Percentiles rank a stretch among this genome's conserved stretches.
phyloP scores from a whole-genome alignment of 2,888 invertebrate genomes.

The Callosobruchus maculatus region DNA sequence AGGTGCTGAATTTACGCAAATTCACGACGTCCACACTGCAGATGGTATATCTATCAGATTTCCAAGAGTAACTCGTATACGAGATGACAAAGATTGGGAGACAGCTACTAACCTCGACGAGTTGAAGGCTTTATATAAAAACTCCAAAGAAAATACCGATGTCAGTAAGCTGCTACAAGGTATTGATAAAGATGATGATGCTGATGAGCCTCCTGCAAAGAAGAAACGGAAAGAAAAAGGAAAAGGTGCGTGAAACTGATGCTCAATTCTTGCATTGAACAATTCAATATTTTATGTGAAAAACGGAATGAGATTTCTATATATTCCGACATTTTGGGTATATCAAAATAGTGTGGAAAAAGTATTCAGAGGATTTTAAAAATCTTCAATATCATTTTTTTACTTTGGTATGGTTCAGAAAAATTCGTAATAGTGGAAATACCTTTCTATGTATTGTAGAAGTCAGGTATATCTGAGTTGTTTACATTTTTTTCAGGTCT shows the following conservation, averaged over 20 bases:
- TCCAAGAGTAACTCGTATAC: slow-evolving; percentile 79
- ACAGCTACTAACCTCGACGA: slow-evolving; percentile 78
- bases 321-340: no score
- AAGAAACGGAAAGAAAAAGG: slow-evolving; percentile 11
- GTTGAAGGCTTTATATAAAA: slow-evolving; percentile 63
- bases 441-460: no score
- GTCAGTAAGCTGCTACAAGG: slow-evolving; percentile 54
- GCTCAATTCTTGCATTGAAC: no score
- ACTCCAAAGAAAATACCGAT: slow-evolving; percentile 65
- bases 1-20: slow-evolving; percentile 74
- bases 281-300: no score
- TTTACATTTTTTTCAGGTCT: no score
- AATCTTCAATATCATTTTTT: no score
- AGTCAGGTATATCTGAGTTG: no score
- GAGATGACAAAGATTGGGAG: slow-evolving; percentile 81
- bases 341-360: no score
- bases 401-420: no score
- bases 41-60: slow-evolving; percentile 86
- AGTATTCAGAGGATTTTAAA: no score
- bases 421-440: no score
- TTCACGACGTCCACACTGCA: slow-evolving; percentile 81
- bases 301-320: no score
- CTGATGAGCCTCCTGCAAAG: slow-evolving; percentile 11
- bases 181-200: slow-evolving; percentile 36
- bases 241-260: neutral